Evolutionary conservation across 37 sponge, comb jelly and placozoan genomes (phyloP).

Genomic region (Diacarnus erythraeanus): DNA sequence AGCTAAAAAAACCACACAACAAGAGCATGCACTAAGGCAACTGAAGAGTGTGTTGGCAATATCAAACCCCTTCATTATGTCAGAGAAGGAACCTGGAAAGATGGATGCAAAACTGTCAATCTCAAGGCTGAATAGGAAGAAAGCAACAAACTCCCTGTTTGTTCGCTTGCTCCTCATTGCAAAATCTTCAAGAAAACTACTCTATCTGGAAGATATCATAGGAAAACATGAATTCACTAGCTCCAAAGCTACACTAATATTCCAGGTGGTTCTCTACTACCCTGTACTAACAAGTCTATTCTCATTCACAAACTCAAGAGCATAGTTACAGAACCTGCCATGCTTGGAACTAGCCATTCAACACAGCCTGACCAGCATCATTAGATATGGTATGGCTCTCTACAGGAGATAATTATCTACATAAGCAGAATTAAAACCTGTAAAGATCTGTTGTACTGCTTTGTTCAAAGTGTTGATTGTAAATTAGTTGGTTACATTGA

Average conservation of each 20-base stretch:
- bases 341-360: background rate
- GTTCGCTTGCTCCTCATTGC: no score
- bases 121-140: background rate
- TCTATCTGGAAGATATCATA: background rate
- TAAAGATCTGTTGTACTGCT: background rate
- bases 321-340: background rate
- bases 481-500: slow-evolving; percentile 3
- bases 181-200: no score
- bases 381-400: background rate
- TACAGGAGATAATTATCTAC: background rate
- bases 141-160: background rate
- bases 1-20: no score
- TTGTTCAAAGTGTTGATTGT: background rate
- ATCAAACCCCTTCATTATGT: slow-evolving; percentile 1
- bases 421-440: background rate
- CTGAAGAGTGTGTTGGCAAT: background rate
- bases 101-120: no score
- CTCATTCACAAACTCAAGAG: background rate
- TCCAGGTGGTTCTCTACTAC: no score
- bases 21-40: background rate
- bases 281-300: background rate
- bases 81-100: no score
- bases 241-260: no score
- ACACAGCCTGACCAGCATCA: background rate
- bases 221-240: background rate